A percentile compares a stretch with the other conserved stretches of the same genome.
These are phyloP conservation scores for Pseudocheirus occidentalis DNA, from an alignment of 2,797 vertebrate species.

Conservation along the genomic window DNA sequence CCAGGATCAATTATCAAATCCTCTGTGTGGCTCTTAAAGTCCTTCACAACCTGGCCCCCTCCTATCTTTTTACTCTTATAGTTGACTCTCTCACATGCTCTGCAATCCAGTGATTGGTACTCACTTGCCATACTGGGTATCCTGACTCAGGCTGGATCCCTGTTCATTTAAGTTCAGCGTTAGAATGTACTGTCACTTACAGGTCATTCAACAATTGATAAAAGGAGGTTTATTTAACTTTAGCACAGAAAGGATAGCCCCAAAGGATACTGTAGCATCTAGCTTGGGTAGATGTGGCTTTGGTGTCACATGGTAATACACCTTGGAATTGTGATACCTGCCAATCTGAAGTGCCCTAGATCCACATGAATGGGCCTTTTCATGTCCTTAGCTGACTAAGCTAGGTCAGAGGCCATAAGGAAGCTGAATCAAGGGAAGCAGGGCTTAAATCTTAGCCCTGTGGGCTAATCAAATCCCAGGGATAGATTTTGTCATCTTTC, in stretches of 20 bases:
- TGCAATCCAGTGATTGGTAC: neutral
- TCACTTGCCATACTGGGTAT: neutral
- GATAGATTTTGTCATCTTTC: neutral
- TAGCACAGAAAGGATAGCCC: neutral
- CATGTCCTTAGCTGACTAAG: neutral
- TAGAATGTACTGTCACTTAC: neutral
- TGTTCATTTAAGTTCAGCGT: neutral
- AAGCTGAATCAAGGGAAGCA: neutral
- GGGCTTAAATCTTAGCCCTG: neutral
- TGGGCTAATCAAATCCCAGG: neutral
- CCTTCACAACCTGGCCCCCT: neutral
- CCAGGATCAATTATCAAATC: neutral
- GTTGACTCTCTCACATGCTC: neutral
- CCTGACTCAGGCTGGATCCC: neutral
- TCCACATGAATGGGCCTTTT: neutral
- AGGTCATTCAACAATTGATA: neutral
- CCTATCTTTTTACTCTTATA: neutral
- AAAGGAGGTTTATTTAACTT: neutral
- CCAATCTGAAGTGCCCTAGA: neutral
- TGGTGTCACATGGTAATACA: neutral
- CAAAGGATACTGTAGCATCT: neutral
- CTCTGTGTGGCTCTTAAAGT: neutral
- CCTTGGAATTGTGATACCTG: neutral
- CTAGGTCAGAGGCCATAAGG: neutral
- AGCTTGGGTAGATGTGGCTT: neutral